Percentiles rank a stretch among this genome's conserved stretches.
phyloP scores from a whole-genome alignment of 2,113 vertebrate species.

The Grammomys dolichurus region DNA sequence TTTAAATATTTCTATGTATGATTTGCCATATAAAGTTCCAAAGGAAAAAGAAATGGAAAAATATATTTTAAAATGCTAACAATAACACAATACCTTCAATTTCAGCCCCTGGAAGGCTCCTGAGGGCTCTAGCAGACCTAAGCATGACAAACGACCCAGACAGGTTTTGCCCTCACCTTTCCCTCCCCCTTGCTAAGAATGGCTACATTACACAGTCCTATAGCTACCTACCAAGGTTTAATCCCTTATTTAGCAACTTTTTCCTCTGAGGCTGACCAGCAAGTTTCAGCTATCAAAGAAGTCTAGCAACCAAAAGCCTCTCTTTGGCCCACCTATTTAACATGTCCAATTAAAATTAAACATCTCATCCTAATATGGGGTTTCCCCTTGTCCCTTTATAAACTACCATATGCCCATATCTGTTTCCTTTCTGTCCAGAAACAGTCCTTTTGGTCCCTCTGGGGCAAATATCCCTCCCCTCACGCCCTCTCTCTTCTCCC shows the following conservation, averaged over 20 bases:
- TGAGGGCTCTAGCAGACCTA: background rate
- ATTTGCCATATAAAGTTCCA: conserved; percentile 22
- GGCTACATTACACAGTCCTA: background rate
- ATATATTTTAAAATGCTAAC: conserved; percentile 20
- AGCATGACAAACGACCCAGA: background rate
- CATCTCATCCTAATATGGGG: background rate
- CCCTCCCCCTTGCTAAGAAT: background rate
- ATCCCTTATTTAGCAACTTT: background rate
- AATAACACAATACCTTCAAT: conserved; percentile 24
- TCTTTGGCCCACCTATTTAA: background rate
- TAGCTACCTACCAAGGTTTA: background rate
- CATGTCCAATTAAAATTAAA: background rate
- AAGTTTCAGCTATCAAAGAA: background rate
- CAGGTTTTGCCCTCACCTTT: no score
- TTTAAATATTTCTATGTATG: background rate
- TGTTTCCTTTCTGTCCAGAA: background rate
- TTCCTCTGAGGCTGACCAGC: background rate
- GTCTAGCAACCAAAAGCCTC: background rate
- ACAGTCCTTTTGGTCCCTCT: no score
- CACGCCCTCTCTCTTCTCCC: no score
- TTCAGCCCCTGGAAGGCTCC: no score
- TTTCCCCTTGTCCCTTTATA: background rate
- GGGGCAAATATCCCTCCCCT: no score
- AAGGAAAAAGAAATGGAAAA: conserved; percentile 47
- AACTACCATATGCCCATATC: background rate